phyloP scores from a whole-genome alignment of 2,113 vertebrate genomes.

The Ochotona curzoniae region DNA sequence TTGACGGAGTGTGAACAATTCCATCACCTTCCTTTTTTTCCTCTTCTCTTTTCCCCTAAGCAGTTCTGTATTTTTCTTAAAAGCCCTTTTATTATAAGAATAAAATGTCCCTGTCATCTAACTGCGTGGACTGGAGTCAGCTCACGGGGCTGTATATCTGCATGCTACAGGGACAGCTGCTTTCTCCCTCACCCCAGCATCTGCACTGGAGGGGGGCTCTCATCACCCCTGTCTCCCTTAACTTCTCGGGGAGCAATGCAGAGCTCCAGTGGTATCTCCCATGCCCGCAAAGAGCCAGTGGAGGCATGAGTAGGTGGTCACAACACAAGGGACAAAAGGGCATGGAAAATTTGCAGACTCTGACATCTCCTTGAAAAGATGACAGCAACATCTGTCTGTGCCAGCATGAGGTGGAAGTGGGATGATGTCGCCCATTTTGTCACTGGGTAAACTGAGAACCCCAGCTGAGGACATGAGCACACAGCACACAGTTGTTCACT shows the following conservation, averaged over 20 bases:
- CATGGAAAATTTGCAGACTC: not conserved
- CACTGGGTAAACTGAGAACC: not conserved
- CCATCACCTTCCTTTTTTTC: not conserved
- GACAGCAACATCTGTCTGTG: not conserved
- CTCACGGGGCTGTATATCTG: not conserved
- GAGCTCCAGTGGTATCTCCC: not conserved
- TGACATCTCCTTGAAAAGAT: not conserved
- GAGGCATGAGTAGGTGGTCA: not conserved
- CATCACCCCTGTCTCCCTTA: not conserved
- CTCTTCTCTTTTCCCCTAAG: slow-evolving; percentile 44
- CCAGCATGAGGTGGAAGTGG: not conserved
- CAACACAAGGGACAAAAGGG: not conserved
- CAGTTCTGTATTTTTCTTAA: slow-evolving; percentile 65
- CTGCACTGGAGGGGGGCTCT: no score
- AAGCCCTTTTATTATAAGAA: slow-evolving; percentile 55
- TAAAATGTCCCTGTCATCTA: slow-evolving; percentile 44
- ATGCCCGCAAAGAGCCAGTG: not conserved
- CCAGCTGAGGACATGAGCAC: not conserved
- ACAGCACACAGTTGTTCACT: not conserved
- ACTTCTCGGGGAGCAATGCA: not conserved
- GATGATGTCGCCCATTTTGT: not conserved
- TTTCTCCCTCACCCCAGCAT: no score
- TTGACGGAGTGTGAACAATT: slow-evolving; percentile 6
- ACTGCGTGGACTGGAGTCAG: not conserved
- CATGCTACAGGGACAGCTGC: not conserved